phyloP scores from a whole-genome alignment of 2,113 vertebrate genomes.

The Podarcis muralis region DNA sequence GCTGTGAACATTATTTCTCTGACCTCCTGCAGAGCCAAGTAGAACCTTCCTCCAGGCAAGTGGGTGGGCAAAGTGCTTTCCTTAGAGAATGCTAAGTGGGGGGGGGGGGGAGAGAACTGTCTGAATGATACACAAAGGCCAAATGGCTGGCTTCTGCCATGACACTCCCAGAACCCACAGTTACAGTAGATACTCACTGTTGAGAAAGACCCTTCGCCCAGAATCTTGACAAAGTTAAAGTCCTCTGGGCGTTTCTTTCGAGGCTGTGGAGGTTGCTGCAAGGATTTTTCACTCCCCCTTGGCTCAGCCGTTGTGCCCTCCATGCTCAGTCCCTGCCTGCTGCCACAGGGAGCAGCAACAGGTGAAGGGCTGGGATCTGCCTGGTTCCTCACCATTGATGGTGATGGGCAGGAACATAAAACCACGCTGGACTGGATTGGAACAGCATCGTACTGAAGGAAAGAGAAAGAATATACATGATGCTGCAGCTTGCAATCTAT shows the following conservation, averaged over 20 bases:
- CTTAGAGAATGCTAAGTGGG: background rate
- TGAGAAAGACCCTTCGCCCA: slow-evolving; percentile 98
- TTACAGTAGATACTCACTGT: slow-evolving; percentile 82
- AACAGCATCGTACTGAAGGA: slow-evolving; percentile 92
- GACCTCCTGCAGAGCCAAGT: background rate
- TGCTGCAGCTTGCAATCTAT: background rate
- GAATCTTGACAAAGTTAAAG: slow-evolving; percentile 96
- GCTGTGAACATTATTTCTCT: too few relatives aligned
- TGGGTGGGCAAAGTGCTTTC: background rate
- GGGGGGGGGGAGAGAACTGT: too few relatives aligned
- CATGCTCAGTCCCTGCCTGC: slow-evolving; percentile 87
- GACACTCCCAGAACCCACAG: background rate
- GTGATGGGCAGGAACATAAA: slow-evolving; percentile 92
- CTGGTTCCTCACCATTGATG: slow-evolving; percentile 97
- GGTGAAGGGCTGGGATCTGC: slow-evolving; percentile 86
- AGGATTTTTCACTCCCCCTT: slow-evolving; percentile 72
- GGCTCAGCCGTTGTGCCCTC: slow-evolving; percentile 82
- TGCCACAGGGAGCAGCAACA: slow-evolving; percentile 83
- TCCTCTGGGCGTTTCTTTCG: slow-evolving; percentile 97
- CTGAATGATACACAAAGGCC: background rate
- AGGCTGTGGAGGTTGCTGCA: slow-evolving; percentile 83
- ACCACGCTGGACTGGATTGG: slow-evolving; percentile 95
- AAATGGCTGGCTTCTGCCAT: background rate
- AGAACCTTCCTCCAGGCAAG: background rate
- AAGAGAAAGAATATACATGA: slow-evolving; percentile 29